Conservation (phyloP, 2,888 invertebrate species). For the Lutraria lutraria region DNA sequence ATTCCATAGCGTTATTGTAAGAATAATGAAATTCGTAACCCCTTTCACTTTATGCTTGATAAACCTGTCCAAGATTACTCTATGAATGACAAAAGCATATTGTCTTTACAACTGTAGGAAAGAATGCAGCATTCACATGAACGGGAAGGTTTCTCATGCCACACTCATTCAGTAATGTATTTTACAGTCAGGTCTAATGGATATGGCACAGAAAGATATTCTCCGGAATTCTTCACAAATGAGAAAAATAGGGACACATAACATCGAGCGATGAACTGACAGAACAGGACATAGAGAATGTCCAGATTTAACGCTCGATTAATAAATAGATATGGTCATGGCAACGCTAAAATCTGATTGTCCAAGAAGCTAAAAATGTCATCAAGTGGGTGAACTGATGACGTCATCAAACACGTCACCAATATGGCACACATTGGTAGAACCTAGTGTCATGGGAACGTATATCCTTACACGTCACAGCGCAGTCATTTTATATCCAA, state of each 20-base stretch:
- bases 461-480: constrained; percentile 15
- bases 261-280: background rate
- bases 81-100: constrained; percentile 35
- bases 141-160: constrained; percentile 41
- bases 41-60: constrained; percentile 22
- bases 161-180: constrained; percentile 48
- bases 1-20: background rate
- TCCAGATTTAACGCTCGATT: constrained; percentile 31
- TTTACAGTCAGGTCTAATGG: constrained; percentile 51
- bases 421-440: constrained; percentile 39
- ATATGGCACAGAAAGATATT: constrained; percentile 51
- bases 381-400: constrained; percentile 18
- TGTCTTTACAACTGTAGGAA: constrained; percentile 26
- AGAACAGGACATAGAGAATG: background rate
- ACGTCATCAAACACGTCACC: constrained; percentile 22
- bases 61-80: constrained; percentile 19
- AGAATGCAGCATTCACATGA: constrained; percentile 43
- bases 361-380: constrained; percentile 30
- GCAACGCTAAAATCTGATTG: constrained; percentile 58
- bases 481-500: constrained; percentile 32
- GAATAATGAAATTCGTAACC: constrained; percentile 22
- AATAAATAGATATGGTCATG: constrained; percentile 56
- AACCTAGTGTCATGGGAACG: constrained; percentile 30
- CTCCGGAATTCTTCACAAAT: constrained; percentile 47
- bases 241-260: constrained; percentile 43